Conservation (phyloP, 1,140 invertebrate genomes). For the Gryon sp. region DNA sequence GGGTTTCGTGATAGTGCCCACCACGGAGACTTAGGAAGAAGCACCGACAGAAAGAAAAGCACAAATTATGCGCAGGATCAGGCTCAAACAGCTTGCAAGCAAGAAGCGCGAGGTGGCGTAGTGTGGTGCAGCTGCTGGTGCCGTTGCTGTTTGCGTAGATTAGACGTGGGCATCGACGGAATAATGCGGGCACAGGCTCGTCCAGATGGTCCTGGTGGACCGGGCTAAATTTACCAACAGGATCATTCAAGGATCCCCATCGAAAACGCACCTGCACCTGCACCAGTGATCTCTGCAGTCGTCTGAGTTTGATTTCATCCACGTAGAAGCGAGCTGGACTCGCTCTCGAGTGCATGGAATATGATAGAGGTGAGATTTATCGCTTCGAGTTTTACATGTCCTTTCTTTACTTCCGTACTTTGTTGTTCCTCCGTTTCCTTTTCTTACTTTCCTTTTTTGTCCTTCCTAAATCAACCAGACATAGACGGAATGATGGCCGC, state of each 20-base stretch:
- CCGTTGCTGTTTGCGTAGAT: constrained; percentile 29
- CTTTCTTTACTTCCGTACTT: not conserved
- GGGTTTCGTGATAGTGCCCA: no score
- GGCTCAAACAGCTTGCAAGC: constrained; percentile 46
- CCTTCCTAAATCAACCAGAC: constrained; percentile 15
- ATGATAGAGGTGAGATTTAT: constrained; percentile 78
- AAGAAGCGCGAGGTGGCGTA: constrained; percentile 58
- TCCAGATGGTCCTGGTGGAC: constrained; percentile 70
- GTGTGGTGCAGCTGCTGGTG: constrained; percentile 43
- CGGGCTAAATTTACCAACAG: constrained; percentile 63
- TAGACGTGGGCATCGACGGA: constrained; percentile 45
- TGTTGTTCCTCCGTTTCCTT: constrained; percentile 8
- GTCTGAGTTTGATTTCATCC: constrained; percentile 24
- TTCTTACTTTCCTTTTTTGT: not conserved
- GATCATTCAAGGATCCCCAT: constrained; percentile 25
- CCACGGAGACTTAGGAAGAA: constrained; percentile 21
- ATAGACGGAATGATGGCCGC: constrained; percentile 54
- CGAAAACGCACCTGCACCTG: constrained; percentile 63
- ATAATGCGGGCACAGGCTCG: constrained; percentile 74
- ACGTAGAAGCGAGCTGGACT: constrained; percentile 77
- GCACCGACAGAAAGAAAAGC: constrained; percentile 24
- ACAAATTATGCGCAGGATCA: constrained; percentile 61
- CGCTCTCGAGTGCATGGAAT: constrained; percentile 78
- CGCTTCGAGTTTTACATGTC: not conserved
- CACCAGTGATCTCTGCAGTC: not conserved